Percentiles rank a stretch among this genome's conserved stretches.
Evolutionary conservation across 2,113 vertebrate genomes (phyloP).

Genomic region (Actenoides hombroni): DNA sequence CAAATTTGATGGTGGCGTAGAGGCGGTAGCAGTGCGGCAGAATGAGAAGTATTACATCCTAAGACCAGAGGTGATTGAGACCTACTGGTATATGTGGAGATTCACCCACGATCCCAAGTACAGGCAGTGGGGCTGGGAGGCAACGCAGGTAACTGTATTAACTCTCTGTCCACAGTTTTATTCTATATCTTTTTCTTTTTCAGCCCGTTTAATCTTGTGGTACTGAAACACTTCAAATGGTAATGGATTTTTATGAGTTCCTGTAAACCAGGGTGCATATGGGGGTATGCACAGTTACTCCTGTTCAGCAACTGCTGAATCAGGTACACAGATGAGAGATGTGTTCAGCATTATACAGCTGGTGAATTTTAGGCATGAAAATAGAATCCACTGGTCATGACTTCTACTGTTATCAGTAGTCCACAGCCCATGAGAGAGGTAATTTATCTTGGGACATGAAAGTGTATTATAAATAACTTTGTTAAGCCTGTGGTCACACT

Average conservation of each 20-base stretch:
- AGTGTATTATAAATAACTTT: not conserved
- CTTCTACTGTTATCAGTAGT: not conserved
- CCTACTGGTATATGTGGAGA: conserved; percentile 99
- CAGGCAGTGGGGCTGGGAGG: conserved; percentile 98
- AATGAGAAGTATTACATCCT: conserved; percentile 99
- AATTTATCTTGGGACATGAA: not conserved
- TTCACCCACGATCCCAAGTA: conserved; percentile 98
- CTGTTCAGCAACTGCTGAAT: not conserved
- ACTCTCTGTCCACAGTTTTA: not conserved
- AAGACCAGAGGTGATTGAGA: conserved; percentile 96
- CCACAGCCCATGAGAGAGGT: not conserved
- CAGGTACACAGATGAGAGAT: not conserved
- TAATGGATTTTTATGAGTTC: not conserved
- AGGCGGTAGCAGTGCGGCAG: conserved; percentile 94
- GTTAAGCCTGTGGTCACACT: not conserved
- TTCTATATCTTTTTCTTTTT: not conserved
- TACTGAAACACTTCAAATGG: not conserved
- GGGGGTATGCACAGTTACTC: not conserved
- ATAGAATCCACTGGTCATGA: not conserved
- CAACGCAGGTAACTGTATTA: conserved; percentile 83
- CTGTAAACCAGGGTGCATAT: too few species aligned
- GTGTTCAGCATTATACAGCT: not conserved
- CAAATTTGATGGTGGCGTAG: conserved; percentile 94
- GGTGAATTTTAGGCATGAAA: not conserved
- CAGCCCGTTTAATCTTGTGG: not conserved